A percentile compares a stretch with the other conserved stretches of the same genome.
Evolutionary conservation across 2,888 invertebrate genomes (phyloP).

Genomic region (Ophioninae sp.): DNA sequence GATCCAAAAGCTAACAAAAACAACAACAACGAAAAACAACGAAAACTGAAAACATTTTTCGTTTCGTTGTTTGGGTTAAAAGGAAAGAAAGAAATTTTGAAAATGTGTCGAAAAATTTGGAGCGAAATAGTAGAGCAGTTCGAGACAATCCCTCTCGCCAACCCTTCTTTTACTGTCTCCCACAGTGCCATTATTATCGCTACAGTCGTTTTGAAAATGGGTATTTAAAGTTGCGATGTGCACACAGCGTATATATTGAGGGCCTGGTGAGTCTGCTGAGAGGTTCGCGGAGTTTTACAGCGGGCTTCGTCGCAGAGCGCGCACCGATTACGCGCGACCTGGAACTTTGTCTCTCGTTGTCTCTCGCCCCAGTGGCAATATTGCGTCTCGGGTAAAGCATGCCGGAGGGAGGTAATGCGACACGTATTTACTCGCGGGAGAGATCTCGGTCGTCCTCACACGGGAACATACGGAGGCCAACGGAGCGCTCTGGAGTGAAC

Average conservation of each 20-base stretch:
- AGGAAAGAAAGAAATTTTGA: too few relatives aligned
- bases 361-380: constrained; percentile 48
- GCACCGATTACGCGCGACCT: constrained; percentile 62
- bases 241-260: constrained; percentile 5
- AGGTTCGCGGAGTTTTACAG: constrained; percentile 14
- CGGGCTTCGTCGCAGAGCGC: constrained; percentile 35
- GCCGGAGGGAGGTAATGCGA: constrained; percentile 48
- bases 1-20: too few relatives aligned
- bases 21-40: too few relatives aligned
- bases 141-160: too few relatives aligned
- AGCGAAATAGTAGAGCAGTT: too few relatives aligned
- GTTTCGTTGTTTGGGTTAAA: too few relatives aligned
- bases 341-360: constrained; percentile 41
- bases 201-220: constrained; percentile 15
- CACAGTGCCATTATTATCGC: neutral
- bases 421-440: constrained; percentile 57
- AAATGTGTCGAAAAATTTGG: too few relatives aligned
- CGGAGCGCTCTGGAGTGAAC: constrained; percentile 18
- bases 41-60: too few relatives aligned
- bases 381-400: constrained; percentile 42
- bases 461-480: constrained; percentile 19
- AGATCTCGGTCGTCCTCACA: constrained; percentile 28
- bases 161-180: neutral
- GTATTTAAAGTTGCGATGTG: neutral
- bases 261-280: constrained; percentile 16